Evolutionary conservation across 2,113 vertebrate genomes (phyloP), one percentile per base, ranked within the genome.

Genomic region (Ageneiosus marmoratus): DNA sequence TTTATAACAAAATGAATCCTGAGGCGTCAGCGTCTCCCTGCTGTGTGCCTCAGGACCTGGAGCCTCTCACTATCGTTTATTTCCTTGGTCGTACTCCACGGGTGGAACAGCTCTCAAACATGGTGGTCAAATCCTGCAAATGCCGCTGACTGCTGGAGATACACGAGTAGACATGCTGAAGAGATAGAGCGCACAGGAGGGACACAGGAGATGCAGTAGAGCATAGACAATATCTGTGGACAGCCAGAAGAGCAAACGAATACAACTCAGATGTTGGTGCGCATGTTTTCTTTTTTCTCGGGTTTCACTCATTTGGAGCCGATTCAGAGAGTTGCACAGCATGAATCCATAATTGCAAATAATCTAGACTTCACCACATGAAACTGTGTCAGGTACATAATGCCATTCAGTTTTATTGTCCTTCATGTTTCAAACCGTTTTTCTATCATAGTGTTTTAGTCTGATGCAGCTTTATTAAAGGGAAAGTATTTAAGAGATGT

Each of bases 11-110:
- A 89, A 87, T 95, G 89, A 95, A 95, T 87, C 94, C 94, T 0
- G 94, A 95, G 87, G 94, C 94, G 32, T 95, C 94, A 0, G 93
- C 91, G 4, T 89, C 93, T 4, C 94, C 94, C 34, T 95, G 94
- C 91, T 95, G 94, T 37, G 93, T 95, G 2, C 93, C 94, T 50
- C 94, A 95, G 87, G 94, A 94, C 86, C 92, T 95, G 89, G 94
- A 95, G 90, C 94, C 94, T 70, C 94, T 95, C 89, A 95, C 94
- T 87, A 95, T 95, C 5, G 92, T 95, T 85, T 95, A 95, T 87
- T 95, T 91, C 86, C 90, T 94, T 8, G 94, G 94, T 32, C 93
- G 94, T 77, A 93, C 90, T 0, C 93, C 94, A 3, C 93, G 93
- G 1, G 94, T 95, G 20, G 94, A 95, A 85, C 94, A 95, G 86